phyloP scores from a whole-genome alignment of 1,140 invertebrate species.

The Drosophila arawakana region DNA sequence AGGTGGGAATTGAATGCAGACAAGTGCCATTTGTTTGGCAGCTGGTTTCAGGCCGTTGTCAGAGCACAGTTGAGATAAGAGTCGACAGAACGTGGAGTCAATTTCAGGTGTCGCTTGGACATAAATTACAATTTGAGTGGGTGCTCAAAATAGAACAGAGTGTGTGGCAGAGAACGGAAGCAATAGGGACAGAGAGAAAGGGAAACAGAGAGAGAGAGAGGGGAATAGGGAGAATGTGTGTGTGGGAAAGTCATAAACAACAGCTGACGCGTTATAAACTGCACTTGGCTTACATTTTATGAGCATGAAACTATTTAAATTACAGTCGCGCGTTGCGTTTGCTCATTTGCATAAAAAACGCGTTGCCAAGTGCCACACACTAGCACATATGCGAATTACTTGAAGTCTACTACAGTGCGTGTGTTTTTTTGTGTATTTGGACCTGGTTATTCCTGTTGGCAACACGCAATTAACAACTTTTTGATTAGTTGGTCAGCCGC shows the following conservation, averaged over 20 bases:
- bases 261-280: conserved; percentile 64
- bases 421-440: background rate
- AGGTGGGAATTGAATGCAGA: conserved; percentile 38
- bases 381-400: conserved; percentile 4
- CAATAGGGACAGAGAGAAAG: too few species aligned
- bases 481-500: conserved; percentile 75
- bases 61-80: conserved; percentile 61
- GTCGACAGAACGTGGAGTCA: conserved; percentile 67
- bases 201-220: background rate
- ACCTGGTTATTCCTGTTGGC: conserved; percentile 59
- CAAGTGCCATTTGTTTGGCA: conserved; percentile 53
- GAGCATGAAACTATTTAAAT: conserved; percentile 55
- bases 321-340: conserved; percentile 21
- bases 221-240: too few species aligned
- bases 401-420: conserved; percentile 3
- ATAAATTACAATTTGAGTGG: conserved; percentile 78
- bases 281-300: conserved; percentile 56
- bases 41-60: conserved; percentile 63
- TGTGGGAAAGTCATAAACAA: conserved; percentile 35
- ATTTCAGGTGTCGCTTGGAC: conserved; percentile 71
- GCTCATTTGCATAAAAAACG: conserved; percentile 46
- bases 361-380: conserved; percentile 9
- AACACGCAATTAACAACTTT: conserved; percentile 73
- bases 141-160: conserved; percentile 24
- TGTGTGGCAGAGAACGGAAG: background rate